phyloP scores from a whole-genome alignment of 2,797 vertebrate species.

The Calcarius lapponicus region DNA sequence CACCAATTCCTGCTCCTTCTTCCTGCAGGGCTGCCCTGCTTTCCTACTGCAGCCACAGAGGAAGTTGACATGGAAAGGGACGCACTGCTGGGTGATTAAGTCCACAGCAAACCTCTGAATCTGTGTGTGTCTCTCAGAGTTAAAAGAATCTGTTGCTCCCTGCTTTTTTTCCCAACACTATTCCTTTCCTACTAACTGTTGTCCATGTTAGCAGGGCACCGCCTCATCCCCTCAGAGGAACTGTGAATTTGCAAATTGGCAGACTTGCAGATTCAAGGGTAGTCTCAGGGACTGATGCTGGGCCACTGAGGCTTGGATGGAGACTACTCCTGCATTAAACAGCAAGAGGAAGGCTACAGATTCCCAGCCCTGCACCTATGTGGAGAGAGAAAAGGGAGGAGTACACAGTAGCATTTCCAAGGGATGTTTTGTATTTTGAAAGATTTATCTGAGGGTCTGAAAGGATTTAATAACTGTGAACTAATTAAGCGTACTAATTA shows the following conservation, averaged over 20 bases:
- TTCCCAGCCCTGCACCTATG: not conserved
- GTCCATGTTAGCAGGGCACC: not conserved
- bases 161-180: not conserved
- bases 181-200: not conserved
- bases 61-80: not conserved
- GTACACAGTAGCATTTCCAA: not conserved
- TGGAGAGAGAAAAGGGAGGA: not conserved
- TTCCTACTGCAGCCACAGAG: not conserved
- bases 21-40: not conserved
- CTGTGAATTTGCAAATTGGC: not conserved
- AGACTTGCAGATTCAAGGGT: not conserved
- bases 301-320: not conserved
- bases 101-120: not conserved
- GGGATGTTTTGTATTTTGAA: conserved; percentile 16
- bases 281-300: not conserved
- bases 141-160: not conserved
- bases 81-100: not conserved
- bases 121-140: not conserved
- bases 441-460: conserved; percentile 8
- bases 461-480: conserved; percentile 56
- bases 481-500: conserved; percentile 66
- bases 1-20: not conserved
- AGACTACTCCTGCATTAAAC: not conserved
- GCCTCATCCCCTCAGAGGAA: not conserved
- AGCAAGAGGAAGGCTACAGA: not conserved